Conservation (phyloP, 2,113 vertebrate species). For the Atlantisia rogersi region DNA sequence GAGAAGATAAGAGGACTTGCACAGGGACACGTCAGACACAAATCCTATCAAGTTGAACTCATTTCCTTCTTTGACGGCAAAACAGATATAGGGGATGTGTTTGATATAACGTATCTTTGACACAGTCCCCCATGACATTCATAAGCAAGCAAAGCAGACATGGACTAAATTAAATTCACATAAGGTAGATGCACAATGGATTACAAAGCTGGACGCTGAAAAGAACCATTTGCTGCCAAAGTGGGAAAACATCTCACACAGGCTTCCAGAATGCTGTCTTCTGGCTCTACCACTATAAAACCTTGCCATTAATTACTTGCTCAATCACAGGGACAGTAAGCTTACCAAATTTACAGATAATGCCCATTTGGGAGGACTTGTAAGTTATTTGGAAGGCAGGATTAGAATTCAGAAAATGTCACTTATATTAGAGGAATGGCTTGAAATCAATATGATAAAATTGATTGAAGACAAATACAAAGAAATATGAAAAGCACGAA, state of each 20-base stretch:
- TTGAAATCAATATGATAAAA: neutral
- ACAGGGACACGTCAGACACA: neutral
- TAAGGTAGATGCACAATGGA: neutral
- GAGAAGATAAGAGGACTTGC: slow-evolving; percentile 2
- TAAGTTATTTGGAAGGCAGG: neutral
- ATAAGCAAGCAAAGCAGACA: slow-evolving; percentile 5
- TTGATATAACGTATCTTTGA: neutral
- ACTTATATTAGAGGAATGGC: neutral
- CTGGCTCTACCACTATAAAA: neutral
- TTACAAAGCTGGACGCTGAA: neutral
- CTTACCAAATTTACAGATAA: neutral
- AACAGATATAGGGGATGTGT: neutral
- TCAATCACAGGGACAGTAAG: neutral
- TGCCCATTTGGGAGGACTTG: neutral
- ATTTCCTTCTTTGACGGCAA: slow-evolving; percentile 36
- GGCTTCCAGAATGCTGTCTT: neutral
- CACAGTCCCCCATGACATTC: neutral
- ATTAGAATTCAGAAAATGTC: neutral
- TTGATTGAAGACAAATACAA: neutral
- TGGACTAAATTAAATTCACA: neutral
- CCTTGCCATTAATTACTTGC: neutral
- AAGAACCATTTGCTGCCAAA: neutral
- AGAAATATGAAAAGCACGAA: neutral
- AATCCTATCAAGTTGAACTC: slow-evolving; percentile 3
- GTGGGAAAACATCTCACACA: neutral